Percentiles rank a stretch among this genome's conserved stretches.
These are phyloP conservation scores for Limnothrissa miodon DNA, from an alignment of 2,113 vertebrate species.

Conservation along the genomic window DNA sequence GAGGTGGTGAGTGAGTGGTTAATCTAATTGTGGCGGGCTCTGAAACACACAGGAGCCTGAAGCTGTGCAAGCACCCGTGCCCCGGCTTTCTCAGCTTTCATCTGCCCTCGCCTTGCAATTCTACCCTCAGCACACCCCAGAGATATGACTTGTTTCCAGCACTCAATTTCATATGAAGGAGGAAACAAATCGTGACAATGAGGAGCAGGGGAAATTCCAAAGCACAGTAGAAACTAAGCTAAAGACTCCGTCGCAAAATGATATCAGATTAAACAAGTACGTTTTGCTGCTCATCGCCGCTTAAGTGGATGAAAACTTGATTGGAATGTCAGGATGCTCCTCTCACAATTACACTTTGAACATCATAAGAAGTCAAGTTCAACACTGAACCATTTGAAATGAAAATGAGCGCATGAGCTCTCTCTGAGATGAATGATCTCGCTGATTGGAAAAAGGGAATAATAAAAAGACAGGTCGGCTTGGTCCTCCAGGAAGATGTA, in stretches of 20 bases:
- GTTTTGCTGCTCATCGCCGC: too few species aligned
- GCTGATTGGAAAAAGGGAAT: neutral
- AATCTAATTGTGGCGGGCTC: neutral
- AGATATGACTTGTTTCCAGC: neutral
- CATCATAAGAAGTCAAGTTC: neutral
- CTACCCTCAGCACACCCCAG: neutral
- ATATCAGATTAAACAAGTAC: neutral
- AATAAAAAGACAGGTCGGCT: neutral
- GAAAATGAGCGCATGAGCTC: neutral
- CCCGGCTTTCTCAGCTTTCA: neutral
- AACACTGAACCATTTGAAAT: conserved; percentile 13
- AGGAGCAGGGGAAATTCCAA: neutral
- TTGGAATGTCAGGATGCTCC: neutral
- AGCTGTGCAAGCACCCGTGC: neutral
- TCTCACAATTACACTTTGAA: neutral
- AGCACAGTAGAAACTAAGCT: neutral
- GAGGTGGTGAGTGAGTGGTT: neutral
- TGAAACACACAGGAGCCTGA: neutral
- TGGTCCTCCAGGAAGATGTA: neutral
- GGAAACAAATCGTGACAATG: neutral
- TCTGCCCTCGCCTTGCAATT: neutral
- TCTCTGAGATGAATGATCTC: neutral
- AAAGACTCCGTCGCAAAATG: neutral
- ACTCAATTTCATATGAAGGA: neutral
- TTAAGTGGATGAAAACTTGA: neutral